Evolutionary conservation across 2,113 vertebrate species (phyloP), one percentile per base, ranked within the genome.

Genomic region (Vombatus ursinus): DNA sequence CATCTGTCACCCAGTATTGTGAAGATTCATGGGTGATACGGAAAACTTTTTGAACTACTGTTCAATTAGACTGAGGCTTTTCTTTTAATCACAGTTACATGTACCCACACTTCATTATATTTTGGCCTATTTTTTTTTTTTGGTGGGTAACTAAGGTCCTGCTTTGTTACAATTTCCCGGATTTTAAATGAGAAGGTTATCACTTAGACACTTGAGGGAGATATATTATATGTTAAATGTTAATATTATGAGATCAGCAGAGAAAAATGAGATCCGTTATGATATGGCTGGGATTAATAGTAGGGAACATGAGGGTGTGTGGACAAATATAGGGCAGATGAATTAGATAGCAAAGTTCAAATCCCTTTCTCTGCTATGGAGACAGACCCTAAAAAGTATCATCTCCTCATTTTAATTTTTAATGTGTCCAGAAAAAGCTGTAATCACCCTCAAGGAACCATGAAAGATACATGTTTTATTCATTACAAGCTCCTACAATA

Each of bases 351-450:
- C 68, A 84, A 84, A 50, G 68, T 93, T 77, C 1, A 22, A 68
- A 53, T 77, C 0, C 0, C 54, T 52, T 54, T 52, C 92, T 31
- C 28, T 91, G 50, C 94, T 44, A 93, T 26, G 92, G 90, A 77
- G 90, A 77, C 49, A 91, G 52, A 94, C 11, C 50, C 93, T 90
- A 37, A 96, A 50, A 92, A 95, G 92, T 90, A 96, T 91, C 3
- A n/a, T 28, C 68, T 96, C 49, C 12, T 92, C n/a, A 22, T 54
- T 96, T 96, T 77, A 96, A 94, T 92, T 96, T 95, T 97, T 95
- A 96, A 94, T 95, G 51, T 26, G 25, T 94, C 93, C 92, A 96
- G 54, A 96, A 93, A 94, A 94, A 77, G 90, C 77, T 92, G 49
- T 53, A 53, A 93, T 94, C 94, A 90, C 94, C 93, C 68, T 54